Conservation (phyloP, 2,113 vertebrate species). For the Actinemys pallida region DNA sequence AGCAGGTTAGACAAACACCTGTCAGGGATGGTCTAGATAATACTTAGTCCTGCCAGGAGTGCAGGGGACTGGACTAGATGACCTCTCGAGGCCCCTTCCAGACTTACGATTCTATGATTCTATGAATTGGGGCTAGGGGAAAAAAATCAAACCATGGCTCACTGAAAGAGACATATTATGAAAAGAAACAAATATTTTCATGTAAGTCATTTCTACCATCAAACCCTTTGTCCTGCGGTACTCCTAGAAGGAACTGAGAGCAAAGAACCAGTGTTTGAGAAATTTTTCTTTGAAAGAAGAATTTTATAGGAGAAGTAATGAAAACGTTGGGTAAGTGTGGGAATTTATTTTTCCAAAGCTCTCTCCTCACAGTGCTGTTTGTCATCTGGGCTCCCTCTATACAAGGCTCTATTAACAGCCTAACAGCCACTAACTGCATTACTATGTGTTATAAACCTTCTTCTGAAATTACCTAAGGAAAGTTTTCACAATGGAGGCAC, state of each 20-base stretch:
- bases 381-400: background rate
- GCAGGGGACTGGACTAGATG: too few species aligned
- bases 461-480: background rate
- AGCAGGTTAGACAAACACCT: too few species aligned
- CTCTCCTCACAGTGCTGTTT: background rate
- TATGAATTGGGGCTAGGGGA: background rate
- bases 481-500: background rate
- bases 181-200: background rate
- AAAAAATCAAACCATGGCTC: accelerated
- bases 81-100: too few species aligned
- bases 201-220: background rate
- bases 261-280: background rate
- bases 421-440: background rate
- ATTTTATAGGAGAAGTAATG: background rate
- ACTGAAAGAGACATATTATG: background rate
- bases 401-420: background rate
- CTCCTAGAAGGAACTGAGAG: background rate
- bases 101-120: too few species aligned
- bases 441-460: background rate
- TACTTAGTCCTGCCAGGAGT: too few species aligned
- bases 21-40: too few species aligned
- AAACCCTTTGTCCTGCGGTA: background rate
- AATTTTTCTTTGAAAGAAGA: background rate
- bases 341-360: background rate
- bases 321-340: background rate